Conservation (phyloP, 2,113 vertebrate species). For the Varanus komodoensis region DNA sequence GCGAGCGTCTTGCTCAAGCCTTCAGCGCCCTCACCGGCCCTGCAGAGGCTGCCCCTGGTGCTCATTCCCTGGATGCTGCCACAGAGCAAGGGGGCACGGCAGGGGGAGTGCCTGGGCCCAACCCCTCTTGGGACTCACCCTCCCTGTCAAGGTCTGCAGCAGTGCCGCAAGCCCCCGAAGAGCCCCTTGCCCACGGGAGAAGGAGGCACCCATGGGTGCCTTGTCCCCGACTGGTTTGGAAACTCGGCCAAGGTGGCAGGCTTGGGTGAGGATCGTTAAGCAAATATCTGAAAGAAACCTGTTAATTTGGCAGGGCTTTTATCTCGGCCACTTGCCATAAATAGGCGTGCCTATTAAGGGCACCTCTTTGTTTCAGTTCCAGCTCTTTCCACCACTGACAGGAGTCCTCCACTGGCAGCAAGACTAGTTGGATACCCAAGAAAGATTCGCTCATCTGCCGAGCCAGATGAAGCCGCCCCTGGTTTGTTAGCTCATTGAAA, state of each 20-base stretch:
- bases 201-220: too few species aligned
- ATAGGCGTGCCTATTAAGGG: slow-evolving; percentile 49
- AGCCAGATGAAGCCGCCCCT: neutral
- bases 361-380: neutral
- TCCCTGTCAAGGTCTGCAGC: too few species aligned
- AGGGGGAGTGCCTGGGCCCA: too few species aligned
- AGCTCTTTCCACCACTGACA: neutral
- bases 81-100: too few species aligned
- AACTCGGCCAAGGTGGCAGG: neutral
- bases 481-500: accelerated
- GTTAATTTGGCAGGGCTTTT: slow-evolving; percentile 47
- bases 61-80: too few species aligned
- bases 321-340: slow-evolving; percentile 33
- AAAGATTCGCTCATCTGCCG: slow-evolving; percentile 23
- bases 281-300: slow-evolving; percentile 17
- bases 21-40: too few species aligned
- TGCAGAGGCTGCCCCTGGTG: too few species aligned
- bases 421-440: slow-evolving; percentile 4
- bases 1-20: too few species aligned
- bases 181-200: too few species aligned
- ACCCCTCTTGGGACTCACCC: too few species aligned
- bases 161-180: too few species aligned
- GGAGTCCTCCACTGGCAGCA: slow-evolving; percentile 12
- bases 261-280: slow-evolving; percentile 3
- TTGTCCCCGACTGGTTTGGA: neutral